Percentiles rank a stretch among this genome's conserved stretches.
Evolutionary conservation across 2,113 vertebrate genomes (phyloP).

Genomic region (Hirundichthys speculiger): DNA sequence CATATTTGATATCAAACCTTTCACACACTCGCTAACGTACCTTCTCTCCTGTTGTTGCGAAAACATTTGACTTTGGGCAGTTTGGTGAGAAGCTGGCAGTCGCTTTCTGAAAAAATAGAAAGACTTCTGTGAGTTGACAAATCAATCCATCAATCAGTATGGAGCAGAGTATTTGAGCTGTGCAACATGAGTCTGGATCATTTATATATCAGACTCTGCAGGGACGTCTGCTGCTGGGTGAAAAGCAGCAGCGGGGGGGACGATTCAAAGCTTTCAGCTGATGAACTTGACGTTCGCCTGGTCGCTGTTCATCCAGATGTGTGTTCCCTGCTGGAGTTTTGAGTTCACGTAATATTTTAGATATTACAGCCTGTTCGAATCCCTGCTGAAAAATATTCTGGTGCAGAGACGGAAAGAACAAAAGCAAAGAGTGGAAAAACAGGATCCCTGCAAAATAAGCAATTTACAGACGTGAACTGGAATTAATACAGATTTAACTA

Average conservation of each 20-base stretch:
- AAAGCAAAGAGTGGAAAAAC: neutral
- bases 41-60: conserved; percentile 89
- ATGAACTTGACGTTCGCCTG: conserved; percentile 37
- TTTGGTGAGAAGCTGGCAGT: conserved; percentile 90
- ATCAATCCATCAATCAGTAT: neutral
- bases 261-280: conserved; percentile 38
- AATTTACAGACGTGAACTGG: too few species aligned
- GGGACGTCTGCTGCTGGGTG: conserved; percentile 21
- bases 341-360: conserved; percentile 11
- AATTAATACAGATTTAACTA: too few species aligned
- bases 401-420: neutral
- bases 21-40: conserved; percentile 66
- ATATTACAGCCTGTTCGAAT: conserved; percentile 21
- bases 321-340: conserved; percentile 19
- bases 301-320: conserved; percentile 26
- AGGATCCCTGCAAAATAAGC: neutral
- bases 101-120: conserved; percentile 81
- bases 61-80: conserved; percentile 95
- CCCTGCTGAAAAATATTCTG: neutral
- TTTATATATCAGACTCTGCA: conserved; percentile 14
- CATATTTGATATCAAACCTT: too few species aligned
- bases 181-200: conserved; percentile 11
- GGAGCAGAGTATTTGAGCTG: too few species aligned
- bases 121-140: neutral
- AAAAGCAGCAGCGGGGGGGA: conserved; percentile 15